Evolutionary conservation across 2,113 vertebrate species (phyloP).

Genomic region (Strigops habroptila): DNA sequence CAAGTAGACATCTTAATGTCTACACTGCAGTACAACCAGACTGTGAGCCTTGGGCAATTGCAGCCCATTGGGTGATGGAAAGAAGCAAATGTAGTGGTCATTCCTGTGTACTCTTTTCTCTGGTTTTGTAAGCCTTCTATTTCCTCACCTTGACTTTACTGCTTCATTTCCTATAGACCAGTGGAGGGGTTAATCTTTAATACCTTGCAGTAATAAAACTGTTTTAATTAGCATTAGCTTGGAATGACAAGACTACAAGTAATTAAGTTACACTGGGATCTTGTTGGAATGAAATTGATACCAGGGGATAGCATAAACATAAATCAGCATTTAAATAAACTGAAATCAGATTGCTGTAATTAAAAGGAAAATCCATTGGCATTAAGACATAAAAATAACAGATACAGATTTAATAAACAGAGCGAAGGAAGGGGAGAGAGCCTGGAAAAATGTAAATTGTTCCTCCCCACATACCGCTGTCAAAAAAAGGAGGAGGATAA

Average conservation of each 20-base stretch:
- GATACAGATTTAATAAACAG: constrained; percentile 59
- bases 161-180: neutral
- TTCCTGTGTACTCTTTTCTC: neutral
- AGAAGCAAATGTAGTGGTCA: neutral
- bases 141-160: neutral
- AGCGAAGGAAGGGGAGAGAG: neutral
- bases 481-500: neutral
- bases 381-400: constrained; percentile 62
- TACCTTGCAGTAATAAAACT: constrained; percentile 63
- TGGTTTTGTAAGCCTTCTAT: neutral
- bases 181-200: constrained; percentile 56
- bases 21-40: neutral
- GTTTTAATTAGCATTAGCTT: constrained; percentile 67
- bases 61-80: neutral
- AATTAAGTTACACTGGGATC: constrained; percentile 71
- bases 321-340: constrained; percentile 73
- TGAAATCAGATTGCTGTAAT: constrained; percentile 68
- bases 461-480: neutral
- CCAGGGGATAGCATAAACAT: constrained; percentile 66
- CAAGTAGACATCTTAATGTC: neutral
- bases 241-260: constrained; percentile 63
- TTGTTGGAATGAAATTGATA: constrained; percentile 72
- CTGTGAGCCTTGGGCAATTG: neutral
- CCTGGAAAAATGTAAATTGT: constrained; percentile 7
- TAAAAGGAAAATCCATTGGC: constrained; percentile 61